These are phyloP conservation scores for Synanthedon myopaeformis DNA, from an alignment of 2,888 invertebrate species.

Conservation along the genomic window DNA sequence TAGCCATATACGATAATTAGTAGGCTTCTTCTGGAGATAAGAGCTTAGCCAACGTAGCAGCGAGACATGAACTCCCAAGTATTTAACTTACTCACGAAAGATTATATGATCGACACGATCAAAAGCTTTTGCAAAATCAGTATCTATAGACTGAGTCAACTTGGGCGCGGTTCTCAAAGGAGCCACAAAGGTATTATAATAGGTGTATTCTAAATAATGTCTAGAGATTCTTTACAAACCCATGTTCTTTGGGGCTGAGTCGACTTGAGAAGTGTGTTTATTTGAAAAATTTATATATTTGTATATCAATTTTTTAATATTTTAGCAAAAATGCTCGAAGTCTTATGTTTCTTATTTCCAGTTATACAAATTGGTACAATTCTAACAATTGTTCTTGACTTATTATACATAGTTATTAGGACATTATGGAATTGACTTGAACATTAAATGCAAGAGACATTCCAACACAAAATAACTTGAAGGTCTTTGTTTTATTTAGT, in stretches of 20 bases:
- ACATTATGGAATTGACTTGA: too few species aligned
- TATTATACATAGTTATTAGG: too few species aligned
- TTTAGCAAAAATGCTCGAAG: background rate
- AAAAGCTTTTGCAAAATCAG: background rate
- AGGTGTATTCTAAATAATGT: background rate
- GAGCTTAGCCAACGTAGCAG: background rate
- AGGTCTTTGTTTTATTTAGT: background rate
- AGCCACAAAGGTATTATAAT: background rate
- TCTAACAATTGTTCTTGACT: background rate
- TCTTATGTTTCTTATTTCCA: background rate
- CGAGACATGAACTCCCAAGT: background rate
- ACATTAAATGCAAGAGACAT: background rate
- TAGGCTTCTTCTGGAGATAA: background rate
- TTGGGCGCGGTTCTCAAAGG: background rate
- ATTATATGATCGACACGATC: background rate
- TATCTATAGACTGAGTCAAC: background rate
- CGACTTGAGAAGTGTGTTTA: background rate
- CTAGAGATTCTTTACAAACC: background rate
- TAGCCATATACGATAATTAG: background rate
- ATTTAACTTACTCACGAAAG: background rate
- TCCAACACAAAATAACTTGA: background rate
- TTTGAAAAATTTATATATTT: background rate
- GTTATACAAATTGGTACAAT: background rate
- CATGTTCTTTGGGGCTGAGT: background rate
- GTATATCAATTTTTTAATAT: background rate